A percentile compares a stretch with the other conserved stretches of the same genome.
Evolutionary conservation across 1,140 invertebrate genomes (phyloP).

Genomic region (Tenebrio molitor): DNA sequence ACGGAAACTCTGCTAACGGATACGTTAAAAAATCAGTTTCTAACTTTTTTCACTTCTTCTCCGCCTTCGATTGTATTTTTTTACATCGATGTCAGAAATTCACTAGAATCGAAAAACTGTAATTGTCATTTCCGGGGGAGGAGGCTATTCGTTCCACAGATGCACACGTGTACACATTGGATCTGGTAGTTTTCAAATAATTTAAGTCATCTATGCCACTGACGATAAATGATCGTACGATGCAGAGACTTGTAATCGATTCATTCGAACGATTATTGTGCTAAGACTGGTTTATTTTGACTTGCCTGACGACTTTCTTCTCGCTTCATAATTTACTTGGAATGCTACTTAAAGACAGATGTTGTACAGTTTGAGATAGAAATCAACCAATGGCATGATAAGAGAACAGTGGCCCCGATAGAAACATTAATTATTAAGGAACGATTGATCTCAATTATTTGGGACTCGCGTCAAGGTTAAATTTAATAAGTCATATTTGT

Average conservation of each 20-base stretch:
- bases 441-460: slow-evolving; percentile 11
- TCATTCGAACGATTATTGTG: slow-evolving; percentile 27
- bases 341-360: slow-evolving; percentile 44
- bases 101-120: too few relatives aligned
- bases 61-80: too few relatives aligned
- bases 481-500: background rate
- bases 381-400: slow-evolving; percentile 33
- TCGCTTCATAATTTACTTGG: slow-evolving; percentile 41
- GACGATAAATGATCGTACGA: slow-evolving; percentile 21
- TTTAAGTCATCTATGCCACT: background rate
- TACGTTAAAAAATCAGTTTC: background rate
- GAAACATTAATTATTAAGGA: slow-evolving; percentile 17
- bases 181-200: background rate
- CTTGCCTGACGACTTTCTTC: slow-evolving; percentile 49
- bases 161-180: background rate
- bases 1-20: background rate
- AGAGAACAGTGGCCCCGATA: slow-evolving; percentile 28
- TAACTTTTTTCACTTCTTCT: background rate
- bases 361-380: slow-evolving; percentile 27
- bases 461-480: slow-evolving; percentile 4
- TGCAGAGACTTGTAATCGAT: slow-evolving; percentile 3
- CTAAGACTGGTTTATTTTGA: slow-evolving; percentile 34
- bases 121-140: too few relatives aligned
- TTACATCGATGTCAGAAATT: too few relatives aligned
- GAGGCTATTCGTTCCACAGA: too few relatives aligned